These are phyloP conservation scores for Muraenolepis orangiensis DNA, from an alignment of 2,797 vertebrate genomes.

Conservation along the genomic window DNA sequence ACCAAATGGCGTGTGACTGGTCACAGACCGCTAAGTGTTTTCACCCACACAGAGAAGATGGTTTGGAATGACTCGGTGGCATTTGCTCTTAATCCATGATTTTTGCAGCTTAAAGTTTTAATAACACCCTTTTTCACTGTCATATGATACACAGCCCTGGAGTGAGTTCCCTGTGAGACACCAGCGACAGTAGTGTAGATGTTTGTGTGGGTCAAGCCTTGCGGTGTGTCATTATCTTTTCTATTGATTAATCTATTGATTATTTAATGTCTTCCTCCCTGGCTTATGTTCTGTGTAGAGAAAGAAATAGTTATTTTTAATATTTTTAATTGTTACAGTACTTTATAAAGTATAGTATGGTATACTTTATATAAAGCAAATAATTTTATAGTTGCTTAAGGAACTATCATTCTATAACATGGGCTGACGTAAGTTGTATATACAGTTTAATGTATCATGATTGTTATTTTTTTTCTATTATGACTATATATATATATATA, in stretches of 20 bases:
- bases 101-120: conserved; percentile 27
- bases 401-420: background rate
- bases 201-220: conserved; percentile 45
- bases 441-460: background rate
- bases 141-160: conserved; percentile 7
- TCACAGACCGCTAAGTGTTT: conserved; percentile 60
- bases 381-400: no score
- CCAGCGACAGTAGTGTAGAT: conserved; percentile 17
- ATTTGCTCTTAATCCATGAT: conserved; percentile 49
- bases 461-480: background rate
- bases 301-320: background rate
- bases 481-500: background rate
- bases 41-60: conserved; percentile 75
- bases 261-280: no score
- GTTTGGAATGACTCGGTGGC: conserved; percentile 67
- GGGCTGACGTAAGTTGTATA: background rate
- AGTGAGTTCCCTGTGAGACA: conserved; percentile 17
- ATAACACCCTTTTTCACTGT: conserved; percentile 27
- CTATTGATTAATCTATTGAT: background rate
- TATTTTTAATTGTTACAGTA: no score
- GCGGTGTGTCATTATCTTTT: no score
- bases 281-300: background rate
- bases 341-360: no score
- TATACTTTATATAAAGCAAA: no score
- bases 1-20: conserved; percentile 65